Evolutionary conservation across 2,888 invertebrate genomes (phyloP).

Genomic region (Dorcus hopei): DNA sequence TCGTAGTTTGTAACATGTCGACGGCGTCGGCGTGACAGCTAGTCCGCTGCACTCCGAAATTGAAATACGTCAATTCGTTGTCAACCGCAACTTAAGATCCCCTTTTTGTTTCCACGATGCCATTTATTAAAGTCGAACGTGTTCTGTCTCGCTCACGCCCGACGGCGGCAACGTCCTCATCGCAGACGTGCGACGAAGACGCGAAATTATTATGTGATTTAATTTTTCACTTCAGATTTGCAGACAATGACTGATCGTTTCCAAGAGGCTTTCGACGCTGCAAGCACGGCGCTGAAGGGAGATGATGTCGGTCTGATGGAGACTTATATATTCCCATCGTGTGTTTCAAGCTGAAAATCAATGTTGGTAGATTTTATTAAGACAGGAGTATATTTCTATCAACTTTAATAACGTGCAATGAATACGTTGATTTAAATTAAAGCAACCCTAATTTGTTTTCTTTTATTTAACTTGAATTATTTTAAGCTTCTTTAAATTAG

Average conservation of each 20-base stretch:
- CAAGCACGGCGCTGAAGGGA: too few relatives aligned
- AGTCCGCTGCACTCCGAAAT: constrained; percentile 6
- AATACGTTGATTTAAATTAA: too few relatives aligned
- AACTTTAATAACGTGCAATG: too few relatives aligned
- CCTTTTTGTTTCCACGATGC: constrained; percentile 4
- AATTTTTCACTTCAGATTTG: constrained; percentile 11
- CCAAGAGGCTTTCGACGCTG: too few relatives aligned
- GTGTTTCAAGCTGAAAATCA: too few relatives aligned
- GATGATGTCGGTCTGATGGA: too few relatives aligned
- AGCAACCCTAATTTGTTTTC: too few relatives aligned
- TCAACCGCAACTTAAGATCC: constrained; percentile 7
- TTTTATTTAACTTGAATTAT: too few relatives aligned
- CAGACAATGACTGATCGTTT: constrained; percentile 10
- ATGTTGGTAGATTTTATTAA: too few relatives aligned
- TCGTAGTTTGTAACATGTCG: constrained; percentile 9
- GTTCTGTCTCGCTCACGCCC: background rate
- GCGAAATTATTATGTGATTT: constrained; percentile 10
- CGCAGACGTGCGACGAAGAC: background rate
- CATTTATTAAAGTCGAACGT: constrained; percentile 5
- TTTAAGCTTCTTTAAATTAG: too few relatives aligned
- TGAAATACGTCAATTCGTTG: constrained; percentile 19
- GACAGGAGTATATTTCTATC: too few relatives aligned
- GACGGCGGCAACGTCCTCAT: background rate
- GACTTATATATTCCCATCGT: too few relatives aligned
- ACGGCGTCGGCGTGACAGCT: background rate